A percentile compares a stretch with the other conserved stretches of the same genome.
Conservation (phyloP, 2,888 invertebrate species). For the Linyphia triangularis region DNA sequence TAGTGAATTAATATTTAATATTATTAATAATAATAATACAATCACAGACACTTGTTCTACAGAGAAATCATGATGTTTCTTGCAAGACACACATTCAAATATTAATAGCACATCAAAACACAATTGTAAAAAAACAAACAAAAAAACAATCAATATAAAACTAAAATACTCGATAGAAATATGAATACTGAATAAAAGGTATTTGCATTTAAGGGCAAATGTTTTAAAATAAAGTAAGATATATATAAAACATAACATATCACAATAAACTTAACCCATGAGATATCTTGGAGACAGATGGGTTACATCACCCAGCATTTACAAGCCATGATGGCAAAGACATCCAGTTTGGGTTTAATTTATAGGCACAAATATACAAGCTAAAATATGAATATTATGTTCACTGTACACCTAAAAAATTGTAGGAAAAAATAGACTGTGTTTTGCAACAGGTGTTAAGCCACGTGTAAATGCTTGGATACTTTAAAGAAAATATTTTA, state of each 20-base stretch:
- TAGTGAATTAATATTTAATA: no score
- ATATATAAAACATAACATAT: slow-evolving; percentile 42
- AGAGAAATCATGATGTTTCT: neutral
- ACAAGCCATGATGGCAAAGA: neutral
- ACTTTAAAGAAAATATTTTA: no score
- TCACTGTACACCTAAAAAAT: slow-evolving; percentile 36
- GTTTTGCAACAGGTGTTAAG: neutral
- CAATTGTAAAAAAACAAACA: neutral
- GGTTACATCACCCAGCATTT: neutral
- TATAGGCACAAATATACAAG: slow-evolving; percentile 43
- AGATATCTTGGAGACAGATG: slow-evolving; percentile 4
- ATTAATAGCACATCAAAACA: neutral
- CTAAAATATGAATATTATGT: slow-evolving; percentile 11
- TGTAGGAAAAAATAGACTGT: neutral
- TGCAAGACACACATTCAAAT: neutral
- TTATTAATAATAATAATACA: no score
- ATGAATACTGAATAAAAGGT: slow-evolving; percentile 19
- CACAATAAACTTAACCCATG: slow-evolving; percentile 42
- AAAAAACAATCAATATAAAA: neutral
- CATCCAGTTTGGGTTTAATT: neutral
- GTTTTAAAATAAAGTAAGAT: neutral
- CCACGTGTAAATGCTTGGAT: no score
- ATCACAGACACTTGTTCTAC: neutral
- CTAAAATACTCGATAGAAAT: neutral
- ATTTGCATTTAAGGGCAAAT: neutral